Evolutionary conservation across 2,113 vertebrate species (phyloP), one percentile per base, ranked within the genome.

Genomic region (Alaudala cheleensis): DNA sequence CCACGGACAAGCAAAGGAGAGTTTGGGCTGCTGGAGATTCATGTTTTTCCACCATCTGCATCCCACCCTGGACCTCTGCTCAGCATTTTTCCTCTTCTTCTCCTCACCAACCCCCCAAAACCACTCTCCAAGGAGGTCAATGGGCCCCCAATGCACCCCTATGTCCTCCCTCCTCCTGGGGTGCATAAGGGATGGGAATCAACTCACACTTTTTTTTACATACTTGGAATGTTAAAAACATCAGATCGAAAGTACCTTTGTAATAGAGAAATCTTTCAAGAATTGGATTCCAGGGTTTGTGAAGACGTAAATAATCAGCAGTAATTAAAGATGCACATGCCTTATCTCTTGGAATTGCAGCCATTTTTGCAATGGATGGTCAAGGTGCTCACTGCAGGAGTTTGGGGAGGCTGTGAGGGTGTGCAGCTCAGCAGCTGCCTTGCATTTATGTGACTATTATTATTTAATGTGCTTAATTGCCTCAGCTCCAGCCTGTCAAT

Each of bases 281-380:
- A 44, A 60, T 44, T 12, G 12, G 72, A 93, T 54, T n/a, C 22
- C 47, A n/a, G 79, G 65, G 51, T 61, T 88, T 26, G 16, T 45
- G 92, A 83, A 93, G 72, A 74, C 65, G 76, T 79, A 96, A 95
- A 93, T 88, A 96, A 93, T 62, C 95, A 94, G 76, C 70, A 85
- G 85, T 71, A 94, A 96, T 94, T 97, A 93, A 94, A 95, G 81
- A 82, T 51, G 58, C 77, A 40, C 29, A 19, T 29, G 24, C 57
- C 13, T 44, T 26, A 26, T 47, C 6, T 18, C 79, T 97, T 25
- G 22, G 72, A 95, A 94, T 74, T 86, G 91, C 88, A 91, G 86
- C 81, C 82, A 85, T 72, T 92, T 96, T 93, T 85, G 94, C 94
- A 77, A 23, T 2, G 53, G 65, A 33, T 24, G 29, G n/a, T 71